Base-by-base conservation (phyloP, 2,888 invertebrate species). In the Drosophila mimica region DNA sequence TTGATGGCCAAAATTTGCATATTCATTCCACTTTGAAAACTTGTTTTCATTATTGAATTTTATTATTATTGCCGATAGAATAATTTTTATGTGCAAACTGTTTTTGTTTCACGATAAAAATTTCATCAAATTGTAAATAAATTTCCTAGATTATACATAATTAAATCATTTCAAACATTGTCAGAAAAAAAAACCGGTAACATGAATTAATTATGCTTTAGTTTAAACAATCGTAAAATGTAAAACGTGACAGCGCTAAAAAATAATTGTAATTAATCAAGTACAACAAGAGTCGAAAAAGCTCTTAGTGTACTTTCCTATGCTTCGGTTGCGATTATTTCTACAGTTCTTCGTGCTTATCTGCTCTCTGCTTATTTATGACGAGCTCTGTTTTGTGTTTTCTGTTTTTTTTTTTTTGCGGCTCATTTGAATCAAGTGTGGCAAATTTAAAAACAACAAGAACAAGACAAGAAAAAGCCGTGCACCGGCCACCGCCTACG, bases 191-290 rank as follows among this genome's bases (percentile, higher is more conserved):
- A 67, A 46, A 48, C 57, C 31, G 56, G 38, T 5, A 43, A 49
- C 38, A 46, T 43, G 13, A 53, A 71, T 70, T 52, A 38, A 63
- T 48, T 34, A 40, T 61, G 60, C 31, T 38, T 36, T 64, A 49
- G 57, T 61, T 75, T 54, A 30, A 66, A 38, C 79, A 75, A 60
- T 53, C 65, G 79, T 61, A 63, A 73, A 68, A 20, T 20, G 46
- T 38, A 36, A 36, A 69, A 63, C 67, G 68, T 74, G 80, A 80
- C 79, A 70, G 60, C 43, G 67, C 25, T 34, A 65, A 70, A 68
- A 61, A 70, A 46, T 20, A n/a, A 57, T 15, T 77, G 58, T 68
- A 81, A 86, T 88, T 86, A 84, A 86, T 86, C 75, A 84, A 83
- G 81, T 81, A 73, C 70, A 83, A 77, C 30, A 77, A 77, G 63